These are phyloP conservation scores for Picathartes gymnocephalus DNA, from an alignment of 2,113 vertebrate genomes.

Conservation along the genomic window DNA sequence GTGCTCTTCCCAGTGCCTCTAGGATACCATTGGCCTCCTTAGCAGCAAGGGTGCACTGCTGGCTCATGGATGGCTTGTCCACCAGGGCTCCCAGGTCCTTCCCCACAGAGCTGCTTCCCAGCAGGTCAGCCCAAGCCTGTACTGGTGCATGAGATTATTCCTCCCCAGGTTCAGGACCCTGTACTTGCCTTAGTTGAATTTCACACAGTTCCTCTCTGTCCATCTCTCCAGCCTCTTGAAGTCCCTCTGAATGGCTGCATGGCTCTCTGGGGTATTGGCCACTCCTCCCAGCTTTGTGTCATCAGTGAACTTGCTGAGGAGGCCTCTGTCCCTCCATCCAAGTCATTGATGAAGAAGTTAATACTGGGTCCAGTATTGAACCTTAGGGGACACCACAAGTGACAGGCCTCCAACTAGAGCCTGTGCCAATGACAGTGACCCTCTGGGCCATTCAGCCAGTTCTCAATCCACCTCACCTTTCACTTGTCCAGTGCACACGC, in stretches of 20 bases:
- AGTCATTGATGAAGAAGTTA: background rate
- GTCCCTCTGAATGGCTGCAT: background rate
- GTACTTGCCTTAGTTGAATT: background rate
- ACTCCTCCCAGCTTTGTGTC: background rate
- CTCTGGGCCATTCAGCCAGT: background rate
- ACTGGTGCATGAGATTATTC: background rate
- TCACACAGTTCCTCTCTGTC: background rate
- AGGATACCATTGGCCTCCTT: background rate
- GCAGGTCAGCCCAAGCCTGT: background rate
- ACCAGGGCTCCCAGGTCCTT: background rate
- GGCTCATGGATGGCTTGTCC: background rate
- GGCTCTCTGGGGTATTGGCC: accelerated
- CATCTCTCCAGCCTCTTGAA: accelerated
- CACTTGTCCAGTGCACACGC: background rate
- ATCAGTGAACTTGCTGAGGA: background rate
- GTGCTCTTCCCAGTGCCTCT: background rate
- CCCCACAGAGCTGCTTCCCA: background rate
- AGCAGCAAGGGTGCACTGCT: background rate
- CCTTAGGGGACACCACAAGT: background rate
- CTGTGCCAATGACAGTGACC: background rate
- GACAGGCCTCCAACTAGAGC: background rate
- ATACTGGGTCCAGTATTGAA: background rate
- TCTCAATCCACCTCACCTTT: background rate
- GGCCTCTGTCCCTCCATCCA: background rate
- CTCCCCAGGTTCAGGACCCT: background rate